Evolutionary conservation across 2,113 vertebrate species (phyloP).

Genomic region (Chascanopsetta lugubris): DNA sequence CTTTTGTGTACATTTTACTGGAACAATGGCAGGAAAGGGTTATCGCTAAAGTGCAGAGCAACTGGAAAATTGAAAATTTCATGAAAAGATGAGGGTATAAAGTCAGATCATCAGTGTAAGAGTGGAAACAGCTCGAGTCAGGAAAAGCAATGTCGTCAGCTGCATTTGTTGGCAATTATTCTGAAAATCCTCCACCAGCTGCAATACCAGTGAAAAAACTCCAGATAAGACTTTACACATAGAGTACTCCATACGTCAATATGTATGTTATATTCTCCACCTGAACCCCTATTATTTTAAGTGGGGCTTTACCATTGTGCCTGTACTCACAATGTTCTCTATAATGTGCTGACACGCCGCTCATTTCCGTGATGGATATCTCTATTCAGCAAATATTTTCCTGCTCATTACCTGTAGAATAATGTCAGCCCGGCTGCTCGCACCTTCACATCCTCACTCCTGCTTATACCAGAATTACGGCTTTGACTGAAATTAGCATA

Average conservation of each 20-base stretch:
- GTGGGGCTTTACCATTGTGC: constrained; percentile 12
- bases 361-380: constrained; percentile 64
- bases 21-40: neutral
- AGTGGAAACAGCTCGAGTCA: no score
- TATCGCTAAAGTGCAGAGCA: no score
- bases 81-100: no score
- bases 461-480: constrained; percentile 16
- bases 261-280: constrained; percentile 1
- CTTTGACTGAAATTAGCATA: constrained; percentile 4
- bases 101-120: neutral
- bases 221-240: neutral
- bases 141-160: neutral
- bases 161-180: neutral
- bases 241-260: neutral
- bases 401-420: constrained; percentile 63
- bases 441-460: neutral
- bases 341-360: constrained; percentile 49
- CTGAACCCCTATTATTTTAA: neutral
- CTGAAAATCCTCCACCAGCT: neutral
- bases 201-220: neutral
- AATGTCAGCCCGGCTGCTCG: constrained; percentile 20
- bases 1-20: neutral
- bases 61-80: neutral
- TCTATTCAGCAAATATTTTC: constrained; percentile 61
- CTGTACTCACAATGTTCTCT: constrained; percentile 1